Percentiles rank a stretch among this genome's conserved stretches.
Evolutionary conservation across 2,888 invertebrate genomes (phyloP).

Genomic region (Cryptocheilus praepositus): DNA sequence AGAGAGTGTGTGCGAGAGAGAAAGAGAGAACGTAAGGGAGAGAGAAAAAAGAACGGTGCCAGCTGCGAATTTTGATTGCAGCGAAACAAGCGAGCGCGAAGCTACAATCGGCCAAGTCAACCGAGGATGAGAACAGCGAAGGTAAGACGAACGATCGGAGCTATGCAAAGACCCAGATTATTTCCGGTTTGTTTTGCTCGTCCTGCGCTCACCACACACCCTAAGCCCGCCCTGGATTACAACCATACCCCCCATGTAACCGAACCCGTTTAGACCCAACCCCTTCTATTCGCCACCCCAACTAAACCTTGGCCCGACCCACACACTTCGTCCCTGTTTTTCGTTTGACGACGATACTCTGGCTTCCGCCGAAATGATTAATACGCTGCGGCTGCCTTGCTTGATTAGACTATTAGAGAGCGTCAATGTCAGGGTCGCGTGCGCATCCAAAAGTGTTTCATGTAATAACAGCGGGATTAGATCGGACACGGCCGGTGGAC

Average conservation of each 20-base stretch:
- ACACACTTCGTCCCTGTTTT: constrained; percentile 12
- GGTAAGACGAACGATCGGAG: constrained; percentile 68
- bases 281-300: too few relatives aligned
- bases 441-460: too few relatives aligned
- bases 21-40: constrained; percentile 10
- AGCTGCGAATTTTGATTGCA: constrained; percentile 52
- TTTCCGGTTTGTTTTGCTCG: constrained; percentile 49
- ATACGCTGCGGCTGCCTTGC: constrained; percentile 2
- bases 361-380: background rate
- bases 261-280: too few relatives aligned
- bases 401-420: too few relatives aligned
- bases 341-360: constrained; percentile 11
- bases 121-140: constrained; percentile 74
- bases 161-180: constrained; percentile 51
- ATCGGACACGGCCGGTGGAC: too few relatives aligned
- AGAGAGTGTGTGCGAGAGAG: background rate
- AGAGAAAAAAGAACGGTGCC: constrained; percentile 63
- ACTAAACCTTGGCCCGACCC: background rate
- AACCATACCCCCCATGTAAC: too few relatives aligned
- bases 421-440: too few relatives aligned
- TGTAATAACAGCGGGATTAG: too few relatives aligned
- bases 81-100: constrained; percentile 73
- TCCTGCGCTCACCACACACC: constrained; percentile 8
- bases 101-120: constrained; percentile 75
- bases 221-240: too few relatives aligned